Percentiles rank a stretch among this genome's conserved stretches.
Evolutionary conservation across 23 tunicate species (phyloP).

Genomic region (Pegea sp.): DNA sequence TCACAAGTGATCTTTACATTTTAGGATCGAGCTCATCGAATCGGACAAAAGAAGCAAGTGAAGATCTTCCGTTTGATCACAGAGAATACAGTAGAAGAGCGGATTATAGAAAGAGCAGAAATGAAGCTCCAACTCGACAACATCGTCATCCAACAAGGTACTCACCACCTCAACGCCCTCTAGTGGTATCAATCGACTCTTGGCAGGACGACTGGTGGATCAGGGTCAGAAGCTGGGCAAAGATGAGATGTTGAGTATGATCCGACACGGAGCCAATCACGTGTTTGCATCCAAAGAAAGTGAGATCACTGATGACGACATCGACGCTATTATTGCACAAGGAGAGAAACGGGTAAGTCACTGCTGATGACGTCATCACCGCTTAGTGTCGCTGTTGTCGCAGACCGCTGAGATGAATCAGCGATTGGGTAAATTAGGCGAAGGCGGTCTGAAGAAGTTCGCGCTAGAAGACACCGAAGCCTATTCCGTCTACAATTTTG

Average conservation of each 20-base stretch:
- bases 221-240: slow-evolving; percentile 80
- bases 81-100: slow-evolving; percentile 91
- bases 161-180: not conserved
- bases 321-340: slow-evolving; percentile 72
- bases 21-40: slow-evolving; percentile 95
- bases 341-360: slow-evolving; percentile 65
- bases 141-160: slow-evolving; percentile 97
- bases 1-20: not conserved
- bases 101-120: slow-evolving; percentile 88
- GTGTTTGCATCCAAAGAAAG: slow-evolving; percentile 90
- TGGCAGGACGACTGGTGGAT: slow-evolving; percentile 73
- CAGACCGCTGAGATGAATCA: slow-evolving; percentile 61
- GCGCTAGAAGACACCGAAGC: slow-evolving; percentile 86
- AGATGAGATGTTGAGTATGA: slow-evolving; percentile 96
- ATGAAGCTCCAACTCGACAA: slow-evolving; percentile 95
- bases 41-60: slow-evolving; percentile 98
- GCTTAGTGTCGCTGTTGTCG: too few relatives aligned
- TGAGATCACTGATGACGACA: slow-evolving; percentile 83
- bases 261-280: slow-evolving; percentile 92
- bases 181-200: too few relatives aligned
- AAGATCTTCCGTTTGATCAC: slow-evolving; percentile 90
- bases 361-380: not conserved
- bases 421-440: slow-evolving; percentile 54
- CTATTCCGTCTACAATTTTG: slow-evolving; percentile 94
- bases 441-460: slow-evolving; percentile 55